Base-by-base conservation (phyloP, 2,113 vertebrate genomes). In the Cyrtonyx montezumae region DNA sequence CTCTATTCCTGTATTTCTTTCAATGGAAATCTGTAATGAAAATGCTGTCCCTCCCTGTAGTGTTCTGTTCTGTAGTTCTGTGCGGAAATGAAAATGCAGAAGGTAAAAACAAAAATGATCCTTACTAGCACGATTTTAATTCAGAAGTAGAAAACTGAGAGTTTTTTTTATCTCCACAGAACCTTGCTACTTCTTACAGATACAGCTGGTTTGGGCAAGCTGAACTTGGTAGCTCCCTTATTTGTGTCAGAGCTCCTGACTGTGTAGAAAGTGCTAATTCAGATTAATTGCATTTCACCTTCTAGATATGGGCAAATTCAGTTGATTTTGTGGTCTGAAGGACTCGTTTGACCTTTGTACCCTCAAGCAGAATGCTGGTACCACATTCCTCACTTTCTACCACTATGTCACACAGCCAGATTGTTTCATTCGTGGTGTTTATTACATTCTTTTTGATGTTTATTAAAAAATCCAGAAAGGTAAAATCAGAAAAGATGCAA, bases 381-480 rank as follows among this genome's bases (percentile, higher is more conserved):
- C 25, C 43, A 8, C 30, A 17, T 78, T 79, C 25, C 79, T 7
- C 45, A 8, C 5, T 58, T 32, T 14, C 34, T 55, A 63, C 16
- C 6, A 3, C 13, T 51, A 5, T 0, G 2, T 20, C 53, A 66
- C 25, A 7, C 4, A 55, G 4, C 13, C n/a, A 20, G 34, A 34
- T 83, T 8, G 9, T 8, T 73, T 79, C 11, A 26, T 70, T 45
- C 68, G 37, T n/a, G 18, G 11, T 40, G 28, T 20, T 77, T 66
- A 25, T 48, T 77, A 34, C 4, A 43, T 56, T 80, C 6, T 74
- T 78, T 28, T 71, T 76, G 32, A 23, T 51, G 8, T 80, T 55
- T 49, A 23, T 30, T 55, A 18, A 55, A 55, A 55, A 55, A 55
- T 53, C 14, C 9, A 5, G 30, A 55, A 30, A 30, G 28, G 13